phyloP scores from a whole-genome alignment of 2,797 vertebrate genomes.

The Sylvilagus floridanus region DNA sequence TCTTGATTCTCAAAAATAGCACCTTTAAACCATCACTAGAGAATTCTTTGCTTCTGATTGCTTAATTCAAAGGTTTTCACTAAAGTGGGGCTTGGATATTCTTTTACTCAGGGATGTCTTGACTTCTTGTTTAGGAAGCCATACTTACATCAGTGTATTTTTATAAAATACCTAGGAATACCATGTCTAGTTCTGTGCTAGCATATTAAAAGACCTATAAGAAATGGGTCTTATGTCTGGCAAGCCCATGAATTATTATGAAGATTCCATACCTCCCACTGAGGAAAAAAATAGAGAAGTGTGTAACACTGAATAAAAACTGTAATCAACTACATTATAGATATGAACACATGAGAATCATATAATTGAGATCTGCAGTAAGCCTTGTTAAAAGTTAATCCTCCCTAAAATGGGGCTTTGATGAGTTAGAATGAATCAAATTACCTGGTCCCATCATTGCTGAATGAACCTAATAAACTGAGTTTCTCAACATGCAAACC shows the following conservation, averaged over 20 bases:
- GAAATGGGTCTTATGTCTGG: constrained; percentile 18
- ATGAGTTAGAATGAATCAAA: constrained; percentile 3
- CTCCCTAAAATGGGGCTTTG: not conserved
- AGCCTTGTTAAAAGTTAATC: not conserved
- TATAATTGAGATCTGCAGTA: not conserved
- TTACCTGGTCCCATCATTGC: not conserved
- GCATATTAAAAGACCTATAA: not conserved
- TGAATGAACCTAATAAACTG: constrained; percentile 15
- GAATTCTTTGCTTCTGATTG: not conserved
- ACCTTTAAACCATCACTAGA: not conserved
- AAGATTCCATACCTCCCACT: not conserved
- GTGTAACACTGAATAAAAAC: not conserved
- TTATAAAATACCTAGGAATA: constrained; percentile 1
- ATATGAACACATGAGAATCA: not conserved
- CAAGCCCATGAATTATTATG: not conserved
- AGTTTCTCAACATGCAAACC: constrained; percentile 37
- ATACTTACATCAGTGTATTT: constrained; percentile 33
- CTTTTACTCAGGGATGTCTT: constrained; percentile 14
- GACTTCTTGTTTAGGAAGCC: constrained; percentile 5
- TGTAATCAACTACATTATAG: not conserved
- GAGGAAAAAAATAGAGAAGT: not conserved
- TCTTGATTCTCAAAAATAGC: constrained; percentile 44
- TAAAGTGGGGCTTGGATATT: not conserved
- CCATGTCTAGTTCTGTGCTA: not conserved
- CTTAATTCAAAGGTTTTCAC: not conserved